Evolutionary conservation across 2,113 vertebrate species (phyloP).

Genomic region (Candoia aspera): DNA sequence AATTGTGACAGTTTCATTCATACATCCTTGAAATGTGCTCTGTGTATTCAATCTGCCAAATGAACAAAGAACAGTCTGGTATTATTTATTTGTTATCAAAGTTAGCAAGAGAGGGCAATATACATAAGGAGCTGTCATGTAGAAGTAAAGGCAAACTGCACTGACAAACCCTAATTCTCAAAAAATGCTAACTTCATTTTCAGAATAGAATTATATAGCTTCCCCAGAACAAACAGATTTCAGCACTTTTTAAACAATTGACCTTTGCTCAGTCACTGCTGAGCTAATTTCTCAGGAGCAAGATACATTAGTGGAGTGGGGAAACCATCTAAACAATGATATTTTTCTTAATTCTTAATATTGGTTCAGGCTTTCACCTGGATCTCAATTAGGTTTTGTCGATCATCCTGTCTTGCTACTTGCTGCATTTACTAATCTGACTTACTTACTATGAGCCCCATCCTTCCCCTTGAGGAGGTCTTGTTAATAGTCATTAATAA

Average conservation of each 20-base stretch:
- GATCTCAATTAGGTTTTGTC: not conserved
- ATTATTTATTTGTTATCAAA: not conserved
- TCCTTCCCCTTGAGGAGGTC: not conserved
- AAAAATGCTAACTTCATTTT: not conserved
- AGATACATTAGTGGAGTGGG: not conserved
- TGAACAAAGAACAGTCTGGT: not conserved
- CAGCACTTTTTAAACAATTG: not conserved
- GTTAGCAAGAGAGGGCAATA: not conserved
- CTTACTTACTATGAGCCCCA: not conserved
- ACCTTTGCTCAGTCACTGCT: not conserved
- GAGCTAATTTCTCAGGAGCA: not conserved
- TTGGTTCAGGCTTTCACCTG: not conserved
- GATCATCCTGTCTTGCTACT: not conserved
- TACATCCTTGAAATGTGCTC: not conserved
- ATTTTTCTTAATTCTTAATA: not conserved
- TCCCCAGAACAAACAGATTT: not conserved
- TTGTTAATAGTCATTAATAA: not conserved
- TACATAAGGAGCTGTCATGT: not conserved
- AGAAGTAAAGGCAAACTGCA: not conserved
- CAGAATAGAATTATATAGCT: not conserved
- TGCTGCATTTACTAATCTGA: not conserved
- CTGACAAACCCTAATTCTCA: not conserved
- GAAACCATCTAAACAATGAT: not conserved
- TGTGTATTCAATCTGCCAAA: not conserved
- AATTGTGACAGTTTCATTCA: conserved; percentile 34